These are phyloP conservation scores for Thelaira solivaga DNA, from an alignment of 2,888 invertebrate genomes.

Conservation along the genomic window DNA sequence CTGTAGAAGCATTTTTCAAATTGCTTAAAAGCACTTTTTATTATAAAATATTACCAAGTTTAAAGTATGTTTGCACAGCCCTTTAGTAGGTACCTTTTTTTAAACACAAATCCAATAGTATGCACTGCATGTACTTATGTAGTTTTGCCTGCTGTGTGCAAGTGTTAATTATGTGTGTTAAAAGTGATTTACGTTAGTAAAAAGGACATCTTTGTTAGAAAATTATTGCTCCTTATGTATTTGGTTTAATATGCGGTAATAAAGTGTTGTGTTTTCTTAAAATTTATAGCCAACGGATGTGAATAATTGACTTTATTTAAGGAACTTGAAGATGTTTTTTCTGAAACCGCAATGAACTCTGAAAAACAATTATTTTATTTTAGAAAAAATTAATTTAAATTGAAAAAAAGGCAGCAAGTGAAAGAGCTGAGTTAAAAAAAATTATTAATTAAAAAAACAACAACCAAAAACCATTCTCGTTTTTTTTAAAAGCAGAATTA, in stretches of 20 bases:
- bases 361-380: background rate
- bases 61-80: too few species aligned
- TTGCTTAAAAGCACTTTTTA: too few species aligned
- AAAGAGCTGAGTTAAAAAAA: too few species aligned
- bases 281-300: conserved; percentile 66
- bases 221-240: conserved; percentile 53
- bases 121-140: too few species aligned
- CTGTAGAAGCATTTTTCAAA: too few species aligned
- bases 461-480: too few species aligned
- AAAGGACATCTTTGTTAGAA: conserved; percentile 51
- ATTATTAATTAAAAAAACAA: too few species aligned
- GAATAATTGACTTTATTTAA: conserved; percentile 61
- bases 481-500: too few species aligned
- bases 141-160: conserved; percentile 27
- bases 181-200: conserved; percentile 50
- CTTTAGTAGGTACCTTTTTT: background rate
- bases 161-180: conserved; percentile 63
- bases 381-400: background rate
- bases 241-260: conserved; percentile 50
- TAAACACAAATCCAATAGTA: background rate
- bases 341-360: background rate
- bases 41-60: too few species aligned
- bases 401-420: too few species aligned
- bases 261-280: conserved; percentile 38
- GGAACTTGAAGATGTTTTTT: background rate